Evolutionary conservation across 2,888 invertebrate species (phyloP).

Genomic region (Romanomermis culicivorax): DNA sequence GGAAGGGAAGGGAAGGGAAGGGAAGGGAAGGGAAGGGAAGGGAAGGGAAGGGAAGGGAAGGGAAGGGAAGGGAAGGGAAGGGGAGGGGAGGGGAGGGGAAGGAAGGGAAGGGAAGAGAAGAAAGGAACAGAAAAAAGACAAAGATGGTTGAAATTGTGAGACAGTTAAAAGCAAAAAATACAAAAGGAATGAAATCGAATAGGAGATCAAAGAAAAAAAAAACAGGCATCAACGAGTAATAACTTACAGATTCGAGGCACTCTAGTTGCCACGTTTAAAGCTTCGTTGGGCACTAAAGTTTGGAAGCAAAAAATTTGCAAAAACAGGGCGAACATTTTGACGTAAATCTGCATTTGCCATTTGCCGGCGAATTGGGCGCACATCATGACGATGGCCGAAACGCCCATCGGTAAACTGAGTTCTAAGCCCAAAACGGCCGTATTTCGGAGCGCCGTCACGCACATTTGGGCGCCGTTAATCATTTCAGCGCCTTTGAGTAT

Average conservation of each 20-base stretch:
- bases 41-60: no score
- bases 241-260: conserved; percentile 1
- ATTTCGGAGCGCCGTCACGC: neutral
- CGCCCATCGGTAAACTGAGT: conserved; percentile 1
- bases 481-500: neutral
- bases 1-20: no score
- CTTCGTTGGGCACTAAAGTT: neutral
- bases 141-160: no score
- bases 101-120: no score
- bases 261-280: neutral
- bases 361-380: neutral
- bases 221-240: no score
- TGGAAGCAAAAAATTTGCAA: neutral
- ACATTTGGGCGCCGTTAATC: neutral
- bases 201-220: no score
- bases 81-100: no score
- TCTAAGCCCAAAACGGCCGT: neutral
- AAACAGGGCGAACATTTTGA: neutral
- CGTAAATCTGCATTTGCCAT: neutral
- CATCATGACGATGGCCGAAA: conserved; percentile 1
- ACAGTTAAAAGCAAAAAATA: no score
- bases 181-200: no score
- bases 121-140: no score
- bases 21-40: no score
- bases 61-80: no score